phyloP scores from a whole-genome alignment of 2,113 vertebrate species.

The Notothenia rossii region DNA sequence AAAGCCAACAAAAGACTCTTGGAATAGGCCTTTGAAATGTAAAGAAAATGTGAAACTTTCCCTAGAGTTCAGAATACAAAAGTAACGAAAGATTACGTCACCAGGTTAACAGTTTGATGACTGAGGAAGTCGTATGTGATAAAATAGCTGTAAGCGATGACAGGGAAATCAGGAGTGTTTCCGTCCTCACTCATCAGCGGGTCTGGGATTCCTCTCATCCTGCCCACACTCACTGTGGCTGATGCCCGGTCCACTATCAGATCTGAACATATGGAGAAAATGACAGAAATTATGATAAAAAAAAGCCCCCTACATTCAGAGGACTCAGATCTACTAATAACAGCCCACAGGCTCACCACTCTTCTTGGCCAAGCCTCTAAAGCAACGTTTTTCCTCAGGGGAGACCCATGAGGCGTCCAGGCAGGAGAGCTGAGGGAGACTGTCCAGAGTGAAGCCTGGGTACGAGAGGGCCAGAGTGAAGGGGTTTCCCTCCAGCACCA shows the following conservation, averaged over 20 bases:
- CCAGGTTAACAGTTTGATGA: constrained; percentile 28
- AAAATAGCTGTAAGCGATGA: constrained; percentile 83
- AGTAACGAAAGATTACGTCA: constrained; percentile 12
- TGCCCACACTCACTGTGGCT: constrained; percentile 82
- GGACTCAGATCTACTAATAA: background rate
- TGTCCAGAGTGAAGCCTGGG: constrained; percentile 87
- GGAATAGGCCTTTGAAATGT: background rate
- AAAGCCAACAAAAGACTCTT: background rate
- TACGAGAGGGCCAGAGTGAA: constrained; percentile 85
- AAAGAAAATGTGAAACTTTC: too few relatives aligned
- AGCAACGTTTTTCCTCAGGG: constrained; percentile 79
- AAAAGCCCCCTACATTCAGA: background rate
- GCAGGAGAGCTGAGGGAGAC: constrained; percentile 80
- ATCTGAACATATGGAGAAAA: constrained; percentile 66
- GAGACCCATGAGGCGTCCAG: constrained; percentile 84
- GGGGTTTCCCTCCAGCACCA: constrained; percentile 90
- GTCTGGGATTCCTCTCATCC: constrained; percentile 82
- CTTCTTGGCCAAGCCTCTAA: constrained; percentile 75
- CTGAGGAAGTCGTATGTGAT: constrained; percentile 84
- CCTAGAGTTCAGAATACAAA: background rate
- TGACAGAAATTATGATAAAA: background rate
- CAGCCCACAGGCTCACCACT: constrained; percentile 79
- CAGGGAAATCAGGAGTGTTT: constrained; percentile 57
- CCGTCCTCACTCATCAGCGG: constrained; percentile 41
- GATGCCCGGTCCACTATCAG: constrained; percentile 60